A percentile compares a stretch with the other conserved stretches of the same genome.
phyloP scores from a whole-genome alignment of 2,888 invertebrate species.

The Xestia c-nigrum region DNA sequence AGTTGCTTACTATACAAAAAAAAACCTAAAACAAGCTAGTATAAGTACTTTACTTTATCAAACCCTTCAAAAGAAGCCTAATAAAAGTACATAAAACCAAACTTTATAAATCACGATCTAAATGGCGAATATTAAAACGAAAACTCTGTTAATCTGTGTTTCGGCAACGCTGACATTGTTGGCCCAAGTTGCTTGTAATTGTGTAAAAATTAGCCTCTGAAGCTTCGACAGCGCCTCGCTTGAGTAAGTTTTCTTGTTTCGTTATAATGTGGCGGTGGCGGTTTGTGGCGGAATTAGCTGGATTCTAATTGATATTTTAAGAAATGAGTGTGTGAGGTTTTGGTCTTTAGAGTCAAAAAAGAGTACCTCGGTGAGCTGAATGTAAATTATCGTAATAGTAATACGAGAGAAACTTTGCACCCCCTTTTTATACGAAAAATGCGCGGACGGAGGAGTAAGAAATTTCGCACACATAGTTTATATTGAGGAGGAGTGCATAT shows the following conservation, averaged over 20 bases:
- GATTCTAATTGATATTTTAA: slow-evolving; percentile 23
- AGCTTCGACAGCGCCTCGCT: slow-evolving; percentile 44
- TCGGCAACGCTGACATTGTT: slow-evolving; percentile 42
- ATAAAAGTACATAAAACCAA: background rate
- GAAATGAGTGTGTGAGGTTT: background rate
- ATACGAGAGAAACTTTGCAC: too few species aligned
- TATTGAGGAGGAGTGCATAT: too few species aligned
- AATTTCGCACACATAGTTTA: too few species aligned
- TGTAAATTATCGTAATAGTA: background rate
- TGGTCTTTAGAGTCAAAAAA: background rate
- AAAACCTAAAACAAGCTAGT: too few species aligned
- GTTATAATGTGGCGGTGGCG: slow-evolving; percentile 66
- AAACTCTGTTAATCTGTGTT: slow-evolving; percentile 47
- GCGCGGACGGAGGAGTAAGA: too few species aligned
- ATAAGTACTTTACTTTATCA: background rate
- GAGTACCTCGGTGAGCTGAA: background rate
- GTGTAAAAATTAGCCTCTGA: slow-evolving; percentile 58
- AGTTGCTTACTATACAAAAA: too few species aligned
- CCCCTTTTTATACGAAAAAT: too few species aligned
- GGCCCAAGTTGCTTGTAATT: slow-evolving; percentile 51
- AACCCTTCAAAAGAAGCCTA: background rate
- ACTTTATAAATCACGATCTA: slow-evolving; percentile 12
- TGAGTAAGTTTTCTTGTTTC: slow-evolving; percentile 74
- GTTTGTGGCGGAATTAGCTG: slow-evolving; percentile 28
- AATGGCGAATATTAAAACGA: slow-evolving; percentile 41